Base-by-base conservation (phyloP, 2,797 vertebrate genomes). In the Sandelia bainsii region DNA sequence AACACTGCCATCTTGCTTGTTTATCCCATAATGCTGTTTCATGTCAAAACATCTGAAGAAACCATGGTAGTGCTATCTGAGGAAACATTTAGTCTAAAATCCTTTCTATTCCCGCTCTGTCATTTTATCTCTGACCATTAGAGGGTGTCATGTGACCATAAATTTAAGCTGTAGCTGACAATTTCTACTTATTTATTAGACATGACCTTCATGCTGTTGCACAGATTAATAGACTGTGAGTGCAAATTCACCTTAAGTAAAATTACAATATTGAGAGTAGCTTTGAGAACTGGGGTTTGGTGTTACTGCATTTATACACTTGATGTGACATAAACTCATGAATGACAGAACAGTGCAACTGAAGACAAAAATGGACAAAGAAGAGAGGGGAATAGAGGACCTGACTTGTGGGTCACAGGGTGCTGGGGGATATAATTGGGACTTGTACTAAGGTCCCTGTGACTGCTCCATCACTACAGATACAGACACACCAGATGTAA, bases 381-480 rank as follows among this genome's bases (percentile, higher is more conserved):
- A 50, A 3, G 3, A 51, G 7, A 2, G 20, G 29, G 19, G 0
- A 22, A 0, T 7, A 1, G n/a, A 51, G 40, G 62, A 64, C 37
- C 40, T 42, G 70, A 58, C 27, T 40, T 69, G 7, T 62, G 34
- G 13, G n/a, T 46, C 62, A 73, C 5, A 77, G 52, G 59, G 46
- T 59, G 56, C 48, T 50, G 4, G 23, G 20, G 57, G 17, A 62
- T 64, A 22, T 45, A 53, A 53, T 5, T 8, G 54, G 51, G 25
- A 56, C 59, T 57, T 63, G 42, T 20, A 27, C 5, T 1, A 20
- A 3, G 44, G 32, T 42, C 46, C 22, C 16, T 34, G 57, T 11
- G 54, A 62, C 61, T 4, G 6, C 53, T 52, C 39, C 44, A 65
- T 25, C 57, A 56, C 46, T 40, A 74, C 87, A 87, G 74, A 87